Evolutionary conservation across 1,140 invertebrate genomes (phyloP).

Genomic region (Ostrea denselamellosa): DNA sequence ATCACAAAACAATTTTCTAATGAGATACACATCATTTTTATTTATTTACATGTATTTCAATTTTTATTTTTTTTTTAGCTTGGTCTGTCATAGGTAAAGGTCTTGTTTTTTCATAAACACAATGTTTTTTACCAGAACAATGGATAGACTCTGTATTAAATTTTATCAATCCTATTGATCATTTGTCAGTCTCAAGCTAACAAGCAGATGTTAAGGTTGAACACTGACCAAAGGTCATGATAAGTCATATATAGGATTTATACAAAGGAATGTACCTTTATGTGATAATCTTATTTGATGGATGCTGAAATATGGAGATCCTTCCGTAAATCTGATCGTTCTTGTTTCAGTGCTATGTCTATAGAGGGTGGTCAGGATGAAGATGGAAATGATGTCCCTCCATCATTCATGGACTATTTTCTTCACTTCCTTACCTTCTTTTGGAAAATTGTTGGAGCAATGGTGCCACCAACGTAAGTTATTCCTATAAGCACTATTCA

Average conservation of each 20-base stretch:
- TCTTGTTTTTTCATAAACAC: too few species aligned
- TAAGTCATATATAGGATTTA: neutral
- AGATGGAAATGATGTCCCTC: conserved; percentile 82
- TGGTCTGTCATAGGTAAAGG: too few species aligned
- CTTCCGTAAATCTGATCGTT: neutral
- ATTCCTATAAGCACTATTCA: neutral
- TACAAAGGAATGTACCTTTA: neutral
- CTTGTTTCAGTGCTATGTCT: conserved; percentile 70
- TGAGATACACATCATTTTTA: too few species aligned
- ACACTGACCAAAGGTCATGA: neutral
- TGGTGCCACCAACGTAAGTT: conserved; percentile 82
- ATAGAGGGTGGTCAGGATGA: conserved; percentile 79
- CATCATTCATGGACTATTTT: conserved; percentile 72
- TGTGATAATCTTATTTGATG: neutral
- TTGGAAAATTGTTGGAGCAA: conserved; percentile 82
- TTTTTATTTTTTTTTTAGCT: too few species aligned
- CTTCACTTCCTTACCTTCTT: conserved; percentile 77
- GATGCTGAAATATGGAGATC: too few species aligned
- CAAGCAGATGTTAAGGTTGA: too few species aligned
- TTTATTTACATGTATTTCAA: too few species aligned
- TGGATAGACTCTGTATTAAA: too few species aligned
- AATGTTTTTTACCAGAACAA: too few species aligned
- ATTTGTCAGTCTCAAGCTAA: too few species aligned
- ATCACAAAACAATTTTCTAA: too few species aligned
- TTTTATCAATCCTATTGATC: too few species aligned